These are phyloP conservation scores for Eupithecia vulgata DNA, from an alignment of 2,888 invertebrate genomes.

Conservation along the genomic window DNA sequence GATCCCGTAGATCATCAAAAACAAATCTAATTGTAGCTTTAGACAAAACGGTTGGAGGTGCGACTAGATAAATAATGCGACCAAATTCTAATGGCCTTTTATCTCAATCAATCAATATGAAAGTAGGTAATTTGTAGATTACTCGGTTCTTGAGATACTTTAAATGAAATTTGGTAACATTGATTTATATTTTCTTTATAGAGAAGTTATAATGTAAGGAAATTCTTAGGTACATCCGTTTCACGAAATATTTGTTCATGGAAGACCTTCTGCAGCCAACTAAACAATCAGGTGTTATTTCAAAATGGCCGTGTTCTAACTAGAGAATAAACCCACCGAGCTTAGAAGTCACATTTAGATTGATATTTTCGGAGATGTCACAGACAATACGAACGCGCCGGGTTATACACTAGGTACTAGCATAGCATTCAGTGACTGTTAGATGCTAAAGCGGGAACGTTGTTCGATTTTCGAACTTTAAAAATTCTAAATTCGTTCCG, in stretches of 20 bases:
- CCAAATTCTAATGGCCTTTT: slow-evolving; percentile 22
- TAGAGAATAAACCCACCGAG: slow-evolving; percentile 33
- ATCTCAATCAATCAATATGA: neutral
- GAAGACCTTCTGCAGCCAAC: slow-evolving; percentile 9
- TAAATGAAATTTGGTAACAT: neutral
- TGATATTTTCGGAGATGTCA: slow-evolving; percentile 25
- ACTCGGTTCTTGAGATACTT: neutral
- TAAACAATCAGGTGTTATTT: slow-evolving; percentile 27
- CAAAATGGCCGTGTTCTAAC: slow-evolving; percentile 29
- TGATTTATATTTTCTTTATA: neutral
- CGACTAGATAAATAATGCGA: slow-evolving; percentile 34
- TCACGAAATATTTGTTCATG: neutral
- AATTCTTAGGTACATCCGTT: neutral
- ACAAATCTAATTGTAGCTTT: slow-evolving; percentile 48
- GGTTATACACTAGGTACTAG: slow-evolving; percentile 52
- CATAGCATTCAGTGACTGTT: slow-evolving; percentile 50
- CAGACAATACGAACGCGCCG: slow-evolving; percentile 52
- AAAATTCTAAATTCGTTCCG: slow-evolving; percentile 55
- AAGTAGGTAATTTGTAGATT: neutral
- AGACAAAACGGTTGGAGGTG: slow-evolving; percentile 37
- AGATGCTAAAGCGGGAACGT: slow-evolving; percentile 64
- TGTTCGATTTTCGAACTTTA: slow-evolving; percentile 47
- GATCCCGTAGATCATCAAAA: slow-evolving; percentile 37
- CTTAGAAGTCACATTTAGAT: slow-evolving; percentile 20
- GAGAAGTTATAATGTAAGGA: neutral